Conservation (phyloP, 1,140 invertebrate genomes). For the Nasonia vitripennis region DNA sequence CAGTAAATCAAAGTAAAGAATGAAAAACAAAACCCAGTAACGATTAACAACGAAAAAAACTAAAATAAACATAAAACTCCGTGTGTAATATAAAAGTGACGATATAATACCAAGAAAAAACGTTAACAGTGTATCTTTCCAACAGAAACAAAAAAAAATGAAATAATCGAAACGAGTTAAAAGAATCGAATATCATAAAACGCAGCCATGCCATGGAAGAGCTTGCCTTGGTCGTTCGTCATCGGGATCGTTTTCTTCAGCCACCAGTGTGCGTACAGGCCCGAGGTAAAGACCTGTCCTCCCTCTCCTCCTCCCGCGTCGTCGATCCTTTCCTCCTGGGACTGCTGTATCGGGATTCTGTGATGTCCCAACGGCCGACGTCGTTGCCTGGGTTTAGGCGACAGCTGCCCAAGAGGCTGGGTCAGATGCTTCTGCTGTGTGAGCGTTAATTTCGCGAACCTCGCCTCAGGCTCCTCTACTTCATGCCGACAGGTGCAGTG, state of each 20-base stretch:
- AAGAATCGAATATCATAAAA: constrained; percentile 45
- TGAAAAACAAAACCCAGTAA: constrained; percentile 10
- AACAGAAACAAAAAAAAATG: constrained; percentile 5
- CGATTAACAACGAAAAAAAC: constrained; percentile 9
- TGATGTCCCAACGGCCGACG: background rate
- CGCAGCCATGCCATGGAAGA: constrained; percentile 76
- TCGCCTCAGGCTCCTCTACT: background rate
- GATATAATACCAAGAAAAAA: constrained; percentile 14
- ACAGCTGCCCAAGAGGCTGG: constrained; percentile 15
- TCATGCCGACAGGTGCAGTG: background rate
- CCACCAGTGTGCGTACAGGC: constrained; percentile 94
- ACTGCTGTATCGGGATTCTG: background rate
- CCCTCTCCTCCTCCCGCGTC: background rate
- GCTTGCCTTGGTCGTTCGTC: constrained; percentile 68
- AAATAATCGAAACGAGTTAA: constrained; percentile 15
- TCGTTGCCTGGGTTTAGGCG: background rate
- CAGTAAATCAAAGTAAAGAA: constrained; percentile 18
- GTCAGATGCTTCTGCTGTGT: constrained; percentile 29
- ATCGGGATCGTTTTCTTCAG: constrained; percentile 87
- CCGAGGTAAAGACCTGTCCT: constrained; percentile 82
- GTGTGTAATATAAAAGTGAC: background rate
- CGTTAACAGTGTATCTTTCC: background rate
- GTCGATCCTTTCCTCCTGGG: background rate
- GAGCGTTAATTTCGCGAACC: constrained; percentile 12
- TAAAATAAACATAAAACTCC: constrained; percentile 5